A percentile compares a stretch with the other conserved stretches of the same genome.
Conservation (phyloP, 2,797 vertebrate species). For the Valencia hispanica region DNA sequence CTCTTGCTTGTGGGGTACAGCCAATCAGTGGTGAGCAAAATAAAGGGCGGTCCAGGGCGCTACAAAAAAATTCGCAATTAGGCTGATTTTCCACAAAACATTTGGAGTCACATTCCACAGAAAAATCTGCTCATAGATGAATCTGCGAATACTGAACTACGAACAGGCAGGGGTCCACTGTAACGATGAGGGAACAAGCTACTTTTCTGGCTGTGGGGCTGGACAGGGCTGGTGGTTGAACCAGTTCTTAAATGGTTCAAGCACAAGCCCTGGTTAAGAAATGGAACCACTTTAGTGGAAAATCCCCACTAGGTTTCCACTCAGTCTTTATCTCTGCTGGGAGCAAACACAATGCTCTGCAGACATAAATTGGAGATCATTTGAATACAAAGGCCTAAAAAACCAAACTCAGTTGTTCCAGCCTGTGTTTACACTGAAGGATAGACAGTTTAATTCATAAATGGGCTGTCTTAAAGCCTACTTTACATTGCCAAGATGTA, state of each 20-base stretch:
- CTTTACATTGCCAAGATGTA: neutral
- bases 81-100: neutral
- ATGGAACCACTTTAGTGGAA: neutral
- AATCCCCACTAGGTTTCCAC: neutral
- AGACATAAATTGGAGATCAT: neutral
- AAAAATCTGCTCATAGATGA: neutral
- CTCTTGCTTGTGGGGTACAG: neutral
- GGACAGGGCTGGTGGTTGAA: neutral
- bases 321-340: neutral
- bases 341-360: neutral
- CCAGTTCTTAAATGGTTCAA: neutral
- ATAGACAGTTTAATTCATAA: neutral
- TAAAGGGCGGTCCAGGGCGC: neutral
- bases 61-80: neutral
- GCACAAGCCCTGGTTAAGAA: neutral
- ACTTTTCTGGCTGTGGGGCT: neutral
- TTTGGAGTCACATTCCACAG: neutral
- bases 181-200: neutral
- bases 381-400: neutral
- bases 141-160: neutral
- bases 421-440: neutral
- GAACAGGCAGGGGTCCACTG: neutral
- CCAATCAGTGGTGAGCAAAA: neutral
- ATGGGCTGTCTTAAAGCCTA: neutral
- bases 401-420: neutral